phyloP scores from a whole-genome alignment of 2,113 vertebrate genomes.

The Equus quagga region DNA sequence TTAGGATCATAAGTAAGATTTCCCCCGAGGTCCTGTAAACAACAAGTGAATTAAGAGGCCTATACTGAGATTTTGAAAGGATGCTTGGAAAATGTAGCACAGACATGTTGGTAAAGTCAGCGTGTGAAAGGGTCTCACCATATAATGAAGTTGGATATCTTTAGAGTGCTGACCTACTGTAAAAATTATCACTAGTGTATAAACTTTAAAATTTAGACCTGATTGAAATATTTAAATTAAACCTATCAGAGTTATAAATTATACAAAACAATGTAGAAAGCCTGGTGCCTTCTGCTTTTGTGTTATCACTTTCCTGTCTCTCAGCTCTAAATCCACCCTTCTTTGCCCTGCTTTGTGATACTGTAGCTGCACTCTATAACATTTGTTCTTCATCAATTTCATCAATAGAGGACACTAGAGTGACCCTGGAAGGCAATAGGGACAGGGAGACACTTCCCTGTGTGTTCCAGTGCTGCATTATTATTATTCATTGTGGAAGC shows the following conservation, averaged over 20 bases:
- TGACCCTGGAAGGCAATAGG: not conserved
- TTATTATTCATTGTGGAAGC: not conserved
- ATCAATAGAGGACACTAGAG: not conserved
- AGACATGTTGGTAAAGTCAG: not conserved
- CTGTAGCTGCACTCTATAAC: not conserved
- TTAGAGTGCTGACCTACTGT: not conserved
- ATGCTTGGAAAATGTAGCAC: not conserved
- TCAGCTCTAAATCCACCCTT: not conserved
- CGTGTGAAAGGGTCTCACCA: not conserved
- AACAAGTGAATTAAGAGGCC: not conserved
- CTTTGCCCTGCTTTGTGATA: not conserved
- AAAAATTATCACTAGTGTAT: not conserved
- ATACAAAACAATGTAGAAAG: not conserved
- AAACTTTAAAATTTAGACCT: not conserved
- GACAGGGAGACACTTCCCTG: not conserved
- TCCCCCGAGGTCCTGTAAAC: not conserved
- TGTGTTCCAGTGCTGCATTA: not conserved
- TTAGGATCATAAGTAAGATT: not conserved
- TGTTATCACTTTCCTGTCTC: not conserved
- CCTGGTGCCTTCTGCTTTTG: not conserved
- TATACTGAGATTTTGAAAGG: not conserved
- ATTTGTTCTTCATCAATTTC: not conserved
- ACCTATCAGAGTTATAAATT: not conserved
- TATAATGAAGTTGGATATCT: not conserved
- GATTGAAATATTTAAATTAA: not conserved